Evolutionary conservation across 2,113 vertebrate genomes (phyloP), one percentile per base, ranked within the genome.

Genomic region (Philantomba maxwellii): DNA sequence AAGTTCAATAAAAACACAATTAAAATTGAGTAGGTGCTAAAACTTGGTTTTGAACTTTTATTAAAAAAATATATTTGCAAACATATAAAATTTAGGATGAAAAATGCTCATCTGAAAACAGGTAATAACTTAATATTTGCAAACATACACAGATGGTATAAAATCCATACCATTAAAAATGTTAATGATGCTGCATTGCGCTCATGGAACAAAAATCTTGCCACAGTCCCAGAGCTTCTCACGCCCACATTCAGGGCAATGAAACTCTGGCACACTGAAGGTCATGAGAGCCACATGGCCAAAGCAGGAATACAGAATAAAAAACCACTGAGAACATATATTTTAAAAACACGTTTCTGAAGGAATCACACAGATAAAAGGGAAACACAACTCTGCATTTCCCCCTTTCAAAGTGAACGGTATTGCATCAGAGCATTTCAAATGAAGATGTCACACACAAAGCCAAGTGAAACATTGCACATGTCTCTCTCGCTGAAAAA

Each of bases 1-100:
- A 96, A 92, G 88, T 91, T 62, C 96, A 97, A 97, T 96, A 96
- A 98, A 98, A 93, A 96, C 95, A 77, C 97, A 84, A 75, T 39
- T 64, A 91, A 97, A 97, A 94, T 83, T 97, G 98, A 98, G 92
- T 98, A 98, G 98, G 98, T 98, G 98, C 97, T 98, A 98, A 98
- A 98, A 98, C 97, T 98, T 98, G 97, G 98, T 99, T 98, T 99
- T 98, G 97, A 98, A 98, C 87, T 99, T 99, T 99, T 99, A 99
- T 99, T 99, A 99, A 98, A 99, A 99, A 99, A 99, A 99, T 99
- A 99, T 98, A 99, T 99, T 98, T 98, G 99, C 98, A 98, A 98
- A 99, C 98, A 98, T 99, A 99, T 98, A 99, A 99, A 99, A 99
- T 98, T 98, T 98, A 98, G 98, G 98, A 99, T 99, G 99, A 99